Evolutionary conservation across 2,888 invertebrate species (phyloP).

Genomic region (Deroplatys truncata): DNA sequence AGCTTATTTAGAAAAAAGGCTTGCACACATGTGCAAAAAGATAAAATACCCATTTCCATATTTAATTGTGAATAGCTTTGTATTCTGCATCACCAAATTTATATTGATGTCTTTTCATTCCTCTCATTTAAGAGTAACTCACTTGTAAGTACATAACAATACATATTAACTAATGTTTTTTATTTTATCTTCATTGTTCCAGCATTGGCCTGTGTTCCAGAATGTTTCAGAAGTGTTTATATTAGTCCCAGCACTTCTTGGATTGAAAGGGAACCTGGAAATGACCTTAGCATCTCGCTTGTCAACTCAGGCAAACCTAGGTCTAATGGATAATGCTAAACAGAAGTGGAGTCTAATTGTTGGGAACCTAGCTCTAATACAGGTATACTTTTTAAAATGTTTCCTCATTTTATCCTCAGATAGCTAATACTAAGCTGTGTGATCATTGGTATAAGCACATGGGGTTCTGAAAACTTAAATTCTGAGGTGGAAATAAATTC

Average conservation of each 20-base stretch:
- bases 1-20: no score
- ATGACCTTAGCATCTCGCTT: constrained; percentile 91
- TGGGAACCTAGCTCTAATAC: constrained; percentile 53
- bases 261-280: constrained; percentile 89
- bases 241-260: constrained; percentile 82
- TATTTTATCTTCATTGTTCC: constrained; percentile 35
- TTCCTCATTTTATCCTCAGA: background rate
- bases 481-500: no score
- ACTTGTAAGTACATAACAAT: no score
- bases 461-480: no score
- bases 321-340: constrained; percentile 66
- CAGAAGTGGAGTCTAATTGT: constrained; percentile 51
- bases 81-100: no score
- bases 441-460: background rate
- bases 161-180: background rate
- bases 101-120: no score
- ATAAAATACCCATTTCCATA: no score
- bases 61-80: no score
- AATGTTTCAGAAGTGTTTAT: constrained; percentile 85
- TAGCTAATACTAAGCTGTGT: background rate
- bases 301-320: constrained; percentile 88
- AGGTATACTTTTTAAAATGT: constrained; percentile 32
- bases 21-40: no score
- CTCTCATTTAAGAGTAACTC: no score
- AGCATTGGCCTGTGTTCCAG: constrained; percentile 82